Evolutionary conservation across 2,113 vertebrate species (phyloP).

Genomic region (Labrus mixtus): DNA sequence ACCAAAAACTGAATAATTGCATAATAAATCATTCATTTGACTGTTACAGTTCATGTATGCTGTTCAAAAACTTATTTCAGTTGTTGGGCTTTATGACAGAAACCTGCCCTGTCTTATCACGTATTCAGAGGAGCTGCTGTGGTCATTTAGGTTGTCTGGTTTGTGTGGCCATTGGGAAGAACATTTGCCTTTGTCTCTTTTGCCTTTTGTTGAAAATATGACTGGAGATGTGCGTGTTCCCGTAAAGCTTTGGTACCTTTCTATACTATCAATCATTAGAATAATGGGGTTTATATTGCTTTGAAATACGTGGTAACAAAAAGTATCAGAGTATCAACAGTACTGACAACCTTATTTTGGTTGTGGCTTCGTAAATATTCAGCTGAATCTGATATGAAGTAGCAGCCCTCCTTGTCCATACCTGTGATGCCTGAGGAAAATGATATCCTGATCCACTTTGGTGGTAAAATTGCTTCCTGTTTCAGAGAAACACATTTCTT

Average conservation of each 20-base stretch:
- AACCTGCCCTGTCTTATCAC: no score
- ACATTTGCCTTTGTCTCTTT: no score
- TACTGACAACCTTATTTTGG: no score
- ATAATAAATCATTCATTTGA: not conserved
- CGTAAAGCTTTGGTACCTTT: no score
- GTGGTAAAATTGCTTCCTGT: constrained; percentile 42
- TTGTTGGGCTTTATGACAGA: no score
- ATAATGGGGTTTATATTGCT: no score
- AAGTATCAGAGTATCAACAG: no score
- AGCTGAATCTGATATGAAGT: not conserved
- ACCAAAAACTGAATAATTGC: not conserved
- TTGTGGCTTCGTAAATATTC: not conserved
- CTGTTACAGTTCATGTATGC: not conserved
- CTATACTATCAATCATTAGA: no score
- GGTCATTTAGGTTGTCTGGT: not conserved
- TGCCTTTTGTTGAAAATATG: no score
- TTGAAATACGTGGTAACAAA: no score
- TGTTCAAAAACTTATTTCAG: not conserved
- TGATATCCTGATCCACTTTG: constrained; percentile 19
- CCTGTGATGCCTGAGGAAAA: constrained; percentile 12
- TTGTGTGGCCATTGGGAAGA: not conserved
- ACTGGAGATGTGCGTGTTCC: no score
- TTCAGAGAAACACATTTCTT: constrained; percentile 28
- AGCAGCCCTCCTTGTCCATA: not conserved
- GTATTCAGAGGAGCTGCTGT: no score